Evolutionary conservation across 2,113 vertebrate genomes (phyloP).

Genomic region (Tetrax tetrax): DNA sequence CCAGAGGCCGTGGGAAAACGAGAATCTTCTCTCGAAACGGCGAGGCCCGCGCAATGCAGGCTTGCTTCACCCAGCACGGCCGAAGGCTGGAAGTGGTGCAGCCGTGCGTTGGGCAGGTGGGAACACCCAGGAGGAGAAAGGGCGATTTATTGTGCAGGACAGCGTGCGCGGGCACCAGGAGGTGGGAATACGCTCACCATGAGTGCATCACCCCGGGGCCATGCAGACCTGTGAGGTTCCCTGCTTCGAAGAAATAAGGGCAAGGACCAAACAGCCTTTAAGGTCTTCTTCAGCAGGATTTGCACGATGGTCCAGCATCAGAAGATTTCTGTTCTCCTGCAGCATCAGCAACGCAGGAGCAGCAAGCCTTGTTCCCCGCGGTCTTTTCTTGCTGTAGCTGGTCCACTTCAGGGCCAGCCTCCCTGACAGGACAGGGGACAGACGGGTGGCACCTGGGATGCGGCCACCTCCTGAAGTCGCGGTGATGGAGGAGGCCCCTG

Average conservation of each 20-base stretch:
- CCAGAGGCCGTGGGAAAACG: not conserved
- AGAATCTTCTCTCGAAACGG: fast-evolving
- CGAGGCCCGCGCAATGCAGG: not conserved
- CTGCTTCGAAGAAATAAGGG: not conserved
- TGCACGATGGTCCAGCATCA: fast-evolving
- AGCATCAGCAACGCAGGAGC: not conserved
- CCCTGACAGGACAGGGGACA: not conserved
- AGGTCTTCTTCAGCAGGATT: not conserved
- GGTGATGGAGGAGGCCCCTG: not conserved
- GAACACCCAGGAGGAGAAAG: not conserved
- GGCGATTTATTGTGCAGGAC: not conserved
- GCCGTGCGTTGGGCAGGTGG: fast-evolving
- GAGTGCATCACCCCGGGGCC: not conserved
- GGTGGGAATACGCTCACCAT: not conserved
- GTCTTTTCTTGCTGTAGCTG: not conserved
- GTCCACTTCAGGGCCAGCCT: not conserved
- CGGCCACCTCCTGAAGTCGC: fast-evolving
- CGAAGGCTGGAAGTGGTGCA: not conserved
- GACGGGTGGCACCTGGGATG: fast-evolving
- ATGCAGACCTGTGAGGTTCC: not conserved
- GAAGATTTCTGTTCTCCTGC: not conserved
- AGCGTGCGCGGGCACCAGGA: not conserved
- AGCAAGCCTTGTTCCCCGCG: not conserved
- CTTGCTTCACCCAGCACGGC: fast-evolving
- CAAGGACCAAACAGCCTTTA: not conserved